Conservation (phyloP, 2,113 vertebrate genomes). For the Mixornis gularis region DNA sequence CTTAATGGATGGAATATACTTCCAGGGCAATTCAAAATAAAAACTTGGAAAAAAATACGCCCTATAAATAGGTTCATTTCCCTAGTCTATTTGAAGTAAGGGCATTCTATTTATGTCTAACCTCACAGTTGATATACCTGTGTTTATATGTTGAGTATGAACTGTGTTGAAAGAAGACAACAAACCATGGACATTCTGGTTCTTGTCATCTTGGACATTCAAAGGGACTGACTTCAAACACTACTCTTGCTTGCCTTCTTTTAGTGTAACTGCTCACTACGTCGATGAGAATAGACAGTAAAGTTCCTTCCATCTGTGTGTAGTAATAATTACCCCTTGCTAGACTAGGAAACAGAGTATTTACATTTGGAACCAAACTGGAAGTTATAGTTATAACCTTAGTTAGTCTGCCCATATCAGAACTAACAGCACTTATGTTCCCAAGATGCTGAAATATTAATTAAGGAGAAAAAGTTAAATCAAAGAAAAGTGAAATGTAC, state of each 20-base stretch:
- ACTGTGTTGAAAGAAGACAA: background rate
- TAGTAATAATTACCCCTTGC: background rate
- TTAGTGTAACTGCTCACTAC: background rate
- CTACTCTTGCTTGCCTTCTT: background rate
- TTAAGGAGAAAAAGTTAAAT: background rate
- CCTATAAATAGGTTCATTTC: background rate
- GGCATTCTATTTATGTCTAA: conserved; percentile 3
- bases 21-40: background rate
- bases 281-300: background rate
- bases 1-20: background rate
- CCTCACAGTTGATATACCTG: background rate
- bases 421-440: background rate
- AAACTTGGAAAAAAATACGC: background rate
- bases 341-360: background rate
- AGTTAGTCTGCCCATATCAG: background rate
- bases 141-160: conserved; percentile 18
- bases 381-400: background rate
- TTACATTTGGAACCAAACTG: background rate
- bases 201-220: conserved; percentile 28
- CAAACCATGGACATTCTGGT: background rate
- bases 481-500: background rate
- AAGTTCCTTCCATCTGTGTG: background rate
- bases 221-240: conserved; percentile 6
- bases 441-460: background rate
- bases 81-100: background rate